A percentile compares a stretch with the other conserved stretches of the same genome.
phyloP scores from a whole-genome alignment of 2,797 vertebrate genomes.

The Silurus lanzhouensis region DNA sequence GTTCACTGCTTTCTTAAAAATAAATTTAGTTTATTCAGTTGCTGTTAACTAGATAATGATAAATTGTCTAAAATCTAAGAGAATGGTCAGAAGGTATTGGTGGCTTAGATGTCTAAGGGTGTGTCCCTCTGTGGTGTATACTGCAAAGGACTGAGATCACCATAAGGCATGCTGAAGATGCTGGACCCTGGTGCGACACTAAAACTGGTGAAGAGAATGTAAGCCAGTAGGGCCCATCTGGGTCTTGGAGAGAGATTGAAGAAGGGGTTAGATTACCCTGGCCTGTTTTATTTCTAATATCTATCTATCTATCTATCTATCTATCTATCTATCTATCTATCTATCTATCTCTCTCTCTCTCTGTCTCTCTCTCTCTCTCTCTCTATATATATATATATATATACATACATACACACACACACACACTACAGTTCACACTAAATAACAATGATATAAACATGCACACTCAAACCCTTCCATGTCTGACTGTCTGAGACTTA shows the following conservation, averaged over 20 bases:
- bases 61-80: not conserved
- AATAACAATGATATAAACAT: no score
- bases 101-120: not conserved
- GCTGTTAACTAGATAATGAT: no score
- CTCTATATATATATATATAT: no score
- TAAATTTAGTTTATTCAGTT: no score
- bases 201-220: not conserved
- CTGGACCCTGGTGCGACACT: not conserved
- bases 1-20: not conserved
- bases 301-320: not conserved
- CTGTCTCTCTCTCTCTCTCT: no score
- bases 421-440: no score
- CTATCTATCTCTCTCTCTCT: not conserved
- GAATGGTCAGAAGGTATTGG: not conserved
- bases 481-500: no score
- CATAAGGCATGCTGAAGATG: not conserved
- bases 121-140: not conserved
- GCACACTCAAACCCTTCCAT: no score
- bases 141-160: not conserved
- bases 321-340: not conserved
- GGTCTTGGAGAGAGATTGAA: not conserved
- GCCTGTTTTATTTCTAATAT: not conserved
- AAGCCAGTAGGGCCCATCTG: not conserved
- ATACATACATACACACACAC: no score
- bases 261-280: not conserved